These are phyloP conservation scores for Arion vulgaris DNA, from an alignment of 1,140 invertebrate species.

Conservation along the genomic window DNA sequence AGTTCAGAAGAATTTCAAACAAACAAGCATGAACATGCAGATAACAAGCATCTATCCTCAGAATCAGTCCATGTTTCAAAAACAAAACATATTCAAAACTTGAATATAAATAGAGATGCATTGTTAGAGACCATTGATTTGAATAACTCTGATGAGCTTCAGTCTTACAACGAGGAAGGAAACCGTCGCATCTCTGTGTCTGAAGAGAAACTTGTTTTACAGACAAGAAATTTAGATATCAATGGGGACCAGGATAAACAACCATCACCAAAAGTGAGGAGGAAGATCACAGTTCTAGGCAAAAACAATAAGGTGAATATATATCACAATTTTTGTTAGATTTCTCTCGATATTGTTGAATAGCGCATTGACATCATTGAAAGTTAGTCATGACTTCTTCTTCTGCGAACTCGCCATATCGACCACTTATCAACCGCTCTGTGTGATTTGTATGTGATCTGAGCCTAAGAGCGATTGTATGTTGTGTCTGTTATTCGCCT, in stretches of 20 bases:
- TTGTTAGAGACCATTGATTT: neutral
- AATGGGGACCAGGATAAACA: neutral
- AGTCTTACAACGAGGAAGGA: neutral
- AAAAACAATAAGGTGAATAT: slow-evolving; percentile 9
- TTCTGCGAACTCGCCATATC: too few species aligned
- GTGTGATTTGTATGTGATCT: too few species aligned
- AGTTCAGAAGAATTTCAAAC: neutral
- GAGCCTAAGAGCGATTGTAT: too few species aligned
- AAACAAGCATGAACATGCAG: neutral
- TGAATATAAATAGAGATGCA: neutral
- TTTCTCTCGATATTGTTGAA: too few species aligned
- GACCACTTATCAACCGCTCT: too few species aligned
- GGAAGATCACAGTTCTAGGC: slow-evolving; percentile 34
- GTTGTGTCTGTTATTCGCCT: too few species aligned
- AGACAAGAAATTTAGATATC: neutral
- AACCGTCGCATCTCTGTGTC: neutral
- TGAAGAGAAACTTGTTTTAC: neutral
- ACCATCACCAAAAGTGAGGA: slow-evolving; percentile 16
- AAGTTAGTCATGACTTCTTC: too few species aligned
- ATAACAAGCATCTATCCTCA: neutral
- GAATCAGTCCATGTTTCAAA: neutral
- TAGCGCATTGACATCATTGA: too few species aligned
- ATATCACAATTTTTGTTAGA: too few species aligned
- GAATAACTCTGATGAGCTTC: neutral
- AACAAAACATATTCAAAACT: neutral